Percentiles rank a stretch among this genome's conserved stretches.
phyloP scores from a whole-genome alignment of 2,888 invertebrate genomes.

The Philereme vetulata region DNA sequence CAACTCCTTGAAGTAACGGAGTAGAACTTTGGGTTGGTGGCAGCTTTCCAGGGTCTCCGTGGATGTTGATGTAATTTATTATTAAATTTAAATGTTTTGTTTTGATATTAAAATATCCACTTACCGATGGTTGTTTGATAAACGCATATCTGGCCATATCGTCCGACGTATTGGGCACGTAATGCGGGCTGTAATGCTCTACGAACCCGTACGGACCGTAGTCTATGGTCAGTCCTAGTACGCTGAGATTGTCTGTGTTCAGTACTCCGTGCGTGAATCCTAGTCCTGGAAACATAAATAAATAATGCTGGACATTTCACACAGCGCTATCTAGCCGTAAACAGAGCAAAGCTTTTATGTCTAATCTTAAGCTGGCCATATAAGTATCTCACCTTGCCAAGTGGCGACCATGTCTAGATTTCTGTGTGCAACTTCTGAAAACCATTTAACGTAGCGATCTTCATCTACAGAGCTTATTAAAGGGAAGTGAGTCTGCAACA shows the following conservation, averaged over 20 bases:
- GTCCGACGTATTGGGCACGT: slow-evolving; percentile 71
- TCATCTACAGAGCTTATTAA: slow-evolving; percentile 53
- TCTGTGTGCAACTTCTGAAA: slow-evolving; percentile 78
- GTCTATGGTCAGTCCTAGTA: slow-evolving; percentile 86
- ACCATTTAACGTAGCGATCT: slow-evolving; percentile 75
- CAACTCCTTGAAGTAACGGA: too few relatives aligned
- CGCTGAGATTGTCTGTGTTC: slow-evolving; percentile 85
- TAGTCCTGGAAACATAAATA: slow-evolving; percentile 53
- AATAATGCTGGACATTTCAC: too few relatives aligned
- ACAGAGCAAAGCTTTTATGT: too few relatives aligned
- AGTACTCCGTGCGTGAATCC: slow-evolving; percentile 86
- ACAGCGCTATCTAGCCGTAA: too few relatives aligned
- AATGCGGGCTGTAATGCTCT: slow-evolving; percentile 64
- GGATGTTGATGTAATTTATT: too few relatives aligned
- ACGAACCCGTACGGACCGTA: slow-evolving; percentile 85
- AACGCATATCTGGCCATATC: slow-evolving; percentile 72
- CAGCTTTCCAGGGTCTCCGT: too few relatives aligned
- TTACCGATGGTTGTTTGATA: slow-evolving; percentile 65
- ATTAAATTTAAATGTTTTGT: too few relatives aligned
- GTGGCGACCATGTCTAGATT: slow-evolving; percentile 85
- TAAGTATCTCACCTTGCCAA: slow-evolving; percentile 76
- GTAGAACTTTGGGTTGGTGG: too few relatives aligned
- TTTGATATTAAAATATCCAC: slow-evolving; percentile 24
- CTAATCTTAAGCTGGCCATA: too few relatives aligned
- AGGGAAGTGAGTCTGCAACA: slow-evolving; percentile 66